Evolutionary conservation across 2,113 vertebrate genomes (phyloP).

Genomic region (Chloropsis hardwickii): DNA sequence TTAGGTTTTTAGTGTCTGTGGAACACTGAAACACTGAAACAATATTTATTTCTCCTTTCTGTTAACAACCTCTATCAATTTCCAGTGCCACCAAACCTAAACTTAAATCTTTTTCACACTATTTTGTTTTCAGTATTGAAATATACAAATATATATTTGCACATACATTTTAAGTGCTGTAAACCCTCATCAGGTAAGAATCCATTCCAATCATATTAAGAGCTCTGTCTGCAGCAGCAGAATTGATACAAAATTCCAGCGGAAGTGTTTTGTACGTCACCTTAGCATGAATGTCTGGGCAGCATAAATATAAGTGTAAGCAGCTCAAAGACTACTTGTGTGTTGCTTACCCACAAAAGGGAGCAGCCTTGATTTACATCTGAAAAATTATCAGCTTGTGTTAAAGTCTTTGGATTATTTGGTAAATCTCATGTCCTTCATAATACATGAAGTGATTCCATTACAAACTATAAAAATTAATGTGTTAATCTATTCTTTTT

Average conservation of each 20-base stretch:
- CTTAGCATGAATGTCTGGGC: neutral
- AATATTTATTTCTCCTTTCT: neutral
- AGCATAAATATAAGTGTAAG: neutral
- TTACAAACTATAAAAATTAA: neutral
- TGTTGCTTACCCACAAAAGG: neutral
- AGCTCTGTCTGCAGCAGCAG: neutral
- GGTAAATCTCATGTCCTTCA: neutral
- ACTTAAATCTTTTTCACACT: neutral
- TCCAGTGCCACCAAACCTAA: neutral
- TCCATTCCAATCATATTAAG: neutral
- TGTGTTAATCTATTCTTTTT: neutral
- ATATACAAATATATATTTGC: neutral
- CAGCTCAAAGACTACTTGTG: neutral
- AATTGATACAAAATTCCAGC: neutral
- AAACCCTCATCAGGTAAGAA: neutral
- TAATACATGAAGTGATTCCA: neutral
- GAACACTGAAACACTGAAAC: neutral
- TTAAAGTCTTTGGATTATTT: neutral
- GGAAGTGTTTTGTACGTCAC: rapidly evolving
- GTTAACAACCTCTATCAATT: neutral
- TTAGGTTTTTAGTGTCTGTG: neutral
- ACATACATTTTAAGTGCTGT: neutral
- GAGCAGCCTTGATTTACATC: neutral
- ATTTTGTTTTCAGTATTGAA: neutral
- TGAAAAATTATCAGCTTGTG: neutral